Base-by-base conservation (phyloP, 1,140 invertebrate species). In the Oppia nitens region DNA sequence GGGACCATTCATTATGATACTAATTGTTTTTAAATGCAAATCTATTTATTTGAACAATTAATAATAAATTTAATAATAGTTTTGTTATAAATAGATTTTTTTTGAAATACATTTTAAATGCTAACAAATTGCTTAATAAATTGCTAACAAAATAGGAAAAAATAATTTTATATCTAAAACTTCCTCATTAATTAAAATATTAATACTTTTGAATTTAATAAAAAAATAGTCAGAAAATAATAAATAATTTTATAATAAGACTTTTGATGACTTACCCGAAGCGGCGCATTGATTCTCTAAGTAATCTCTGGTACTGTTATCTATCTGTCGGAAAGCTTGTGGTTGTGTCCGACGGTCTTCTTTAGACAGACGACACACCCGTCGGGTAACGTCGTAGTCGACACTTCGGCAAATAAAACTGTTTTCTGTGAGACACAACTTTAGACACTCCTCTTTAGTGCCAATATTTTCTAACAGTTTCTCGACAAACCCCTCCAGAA, bases 251-350 rank as follows among this genome's bases (percentile, higher is more conserved):
- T 17, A 47, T n/a, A 47, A n/a, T n/a, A n/a, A n/a, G n/a, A n/a
- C n/a, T n/a, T n/a, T n/a, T 23, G 20, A 51, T 9, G 23, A 51
- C 62, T 58, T 57, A 67, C 66, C 66, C 47, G 67, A 55, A n/a
- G 64, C 58, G 3, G 64, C 72, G 62, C 76, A 78, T 63, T 77
- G 75, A 62, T 78, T 78, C 64, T 78, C 76, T 20, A 78, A 64
- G 58, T 78, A 78, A 60, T 77, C 74, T 4, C 74, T 66, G 6
- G 66, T 65, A 3, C 67, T 68, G 17, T 69, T 72, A 14, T 68
- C 66, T 11, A 68, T 62, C 50, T 70, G 58, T 57, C 70, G 62
- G 60, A 77, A 77, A 1, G 75, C 74, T 26, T 70, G 70, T 3
- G 76, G 75, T 57, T 74, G 71, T 17, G 75, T 75, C 55, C 75